Base-by-base conservation (phyloP, 2,888 invertebrate genomes). In the Morpho helenor region DNA sequence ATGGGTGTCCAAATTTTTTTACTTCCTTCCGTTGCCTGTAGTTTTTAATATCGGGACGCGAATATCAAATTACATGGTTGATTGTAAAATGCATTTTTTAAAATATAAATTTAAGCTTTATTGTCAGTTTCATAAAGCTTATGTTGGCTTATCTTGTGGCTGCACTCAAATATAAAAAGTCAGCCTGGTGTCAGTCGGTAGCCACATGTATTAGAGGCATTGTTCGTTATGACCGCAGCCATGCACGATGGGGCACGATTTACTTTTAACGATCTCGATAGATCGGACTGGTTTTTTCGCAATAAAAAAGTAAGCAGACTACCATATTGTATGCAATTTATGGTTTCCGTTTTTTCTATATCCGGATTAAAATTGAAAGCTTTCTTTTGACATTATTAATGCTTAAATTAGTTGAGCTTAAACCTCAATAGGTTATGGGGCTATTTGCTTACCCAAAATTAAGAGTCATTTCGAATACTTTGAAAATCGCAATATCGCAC, bases 11-110 rank as follows among this genome's bases (percentile, higher is more conserved):
- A 74, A 31, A 71, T 81, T 87, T 88, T 77, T 89, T 87, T 82
- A 87, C 80, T 89, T 90, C 89, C 90, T 88, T 89, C 90, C 90
- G 89, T 73, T 85, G 82, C 81, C 84, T 82, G 84, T 79, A 79
- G 84, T 86, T 87, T 78, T 87, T 84, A 82, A 84, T 79, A 74
- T 72, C 77, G 74, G 84, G 84, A 84, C 81, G 83, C 81, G 80
- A 84, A 83, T 88, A 88, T 90, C 85, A 82, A 87, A 84, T 90
- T 86, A 81, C 88, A 72, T 66, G 73, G 68, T 71, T 62, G 74
- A 67, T 68, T 61, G 58, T 62, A 60, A 49, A 57, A 44, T 39
- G 16, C 51, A 39, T 55, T 45, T 53, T 52, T 54, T 22, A 42
- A 31, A 57, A 51, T 9, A 50, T 16, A 74, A 65, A 66, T 48